Base-by-base conservation (phyloP, 2,113 vertebrate genomes). In the Erinaceus europaeus region DNA sequence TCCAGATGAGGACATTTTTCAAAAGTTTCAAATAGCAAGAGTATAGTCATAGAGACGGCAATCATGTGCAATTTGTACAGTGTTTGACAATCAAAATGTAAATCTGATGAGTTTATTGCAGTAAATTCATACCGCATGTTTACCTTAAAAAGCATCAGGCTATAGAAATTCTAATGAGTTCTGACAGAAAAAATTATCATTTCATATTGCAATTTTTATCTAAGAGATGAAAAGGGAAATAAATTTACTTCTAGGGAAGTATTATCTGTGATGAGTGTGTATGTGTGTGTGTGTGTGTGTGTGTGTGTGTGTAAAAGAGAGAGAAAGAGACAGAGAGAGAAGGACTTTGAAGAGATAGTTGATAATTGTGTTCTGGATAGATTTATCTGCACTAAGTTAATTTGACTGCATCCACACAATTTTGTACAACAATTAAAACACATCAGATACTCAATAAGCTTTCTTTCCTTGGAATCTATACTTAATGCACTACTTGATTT, bases 1-100 rank as follows among this genome's bases (percentile, higher is more conserved):
- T 95, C 96, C 96, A 96, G 94, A 97, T 96, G 96, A 96, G 78
- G 73, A 94, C 93, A 91, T 93, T 96, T 96, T 95, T 92, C 85
- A 94, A 89, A 95, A 96, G 93, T 94, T 94, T 94, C 94, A 93
- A 95, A 96, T 96, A 91, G 93, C 94, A 96, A 68, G 87, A 92
- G 73, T 88, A 32, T 85, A 96, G 88, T 84, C 91, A 23, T 93
- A 92, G 86, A 94, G 93, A 94, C 95, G 93, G 91, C 86, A 96
- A 95, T 96, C 95, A 96, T 91, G 90, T 92, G 93, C 89, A 96
- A 96, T 96, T 94, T 95, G 91, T 95, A 95, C 92, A 94, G 90
- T 94, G 89, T 95, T 95, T 23, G 17, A 95, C 91, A 91, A 94
- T 95, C 93, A 94, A 95, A 95, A 94, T 95, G 91, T 95, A 96